These are phyloP conservation scores for Nothoprocta perdicaria DNA, from an alignment of 2,113 vertebrate genomes.

Conservation along the genomic window DNA sequence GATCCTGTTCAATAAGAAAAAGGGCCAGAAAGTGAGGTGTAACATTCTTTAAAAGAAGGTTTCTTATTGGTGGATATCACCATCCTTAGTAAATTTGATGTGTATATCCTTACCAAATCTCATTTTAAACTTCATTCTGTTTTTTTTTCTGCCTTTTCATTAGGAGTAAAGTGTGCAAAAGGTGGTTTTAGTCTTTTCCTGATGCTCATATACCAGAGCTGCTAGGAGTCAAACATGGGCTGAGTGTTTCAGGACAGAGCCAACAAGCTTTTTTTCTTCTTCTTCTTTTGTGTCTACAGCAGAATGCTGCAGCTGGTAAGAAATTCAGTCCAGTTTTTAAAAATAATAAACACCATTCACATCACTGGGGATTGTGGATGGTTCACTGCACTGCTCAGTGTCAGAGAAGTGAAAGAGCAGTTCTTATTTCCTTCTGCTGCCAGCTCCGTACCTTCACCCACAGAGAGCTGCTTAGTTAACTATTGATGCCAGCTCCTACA, in stretches of 20 bases:
- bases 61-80: not conserved
- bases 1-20: not conserved
- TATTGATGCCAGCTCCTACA: not conserved
- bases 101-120: not conserved
- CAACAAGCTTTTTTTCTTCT: not conserved
- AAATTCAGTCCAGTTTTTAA: not conserved
- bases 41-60: not conserved
- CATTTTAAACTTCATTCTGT: not conserved
- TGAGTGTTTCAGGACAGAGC: not conserved
- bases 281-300: not conserved
- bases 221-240: constrained; percentile 5
- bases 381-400: not conserved
- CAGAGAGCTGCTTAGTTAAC: not conserved
- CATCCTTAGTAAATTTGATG: not conserved
- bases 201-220: constrained; percentile 9
- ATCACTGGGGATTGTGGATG: constrained; percentile 25
- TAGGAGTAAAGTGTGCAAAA: not conserved
- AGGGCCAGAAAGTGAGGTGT: not conserved
- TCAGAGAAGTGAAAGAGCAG: not conserved
- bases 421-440: not conserved
- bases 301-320: constrained; percentile 51
- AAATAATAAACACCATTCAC: constrained; percentile 29
- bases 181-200: not conserved
- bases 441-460: not conserved
- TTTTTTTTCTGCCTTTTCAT: not conserved